A percentile compares a stretch with the other conserved stretches of the same genome.
These are phyloP conservation scores for Pandion haliaetus DNA, from an alignment of 2,113 vertebrate genomes.

Conservation along the genomic window DNA sequence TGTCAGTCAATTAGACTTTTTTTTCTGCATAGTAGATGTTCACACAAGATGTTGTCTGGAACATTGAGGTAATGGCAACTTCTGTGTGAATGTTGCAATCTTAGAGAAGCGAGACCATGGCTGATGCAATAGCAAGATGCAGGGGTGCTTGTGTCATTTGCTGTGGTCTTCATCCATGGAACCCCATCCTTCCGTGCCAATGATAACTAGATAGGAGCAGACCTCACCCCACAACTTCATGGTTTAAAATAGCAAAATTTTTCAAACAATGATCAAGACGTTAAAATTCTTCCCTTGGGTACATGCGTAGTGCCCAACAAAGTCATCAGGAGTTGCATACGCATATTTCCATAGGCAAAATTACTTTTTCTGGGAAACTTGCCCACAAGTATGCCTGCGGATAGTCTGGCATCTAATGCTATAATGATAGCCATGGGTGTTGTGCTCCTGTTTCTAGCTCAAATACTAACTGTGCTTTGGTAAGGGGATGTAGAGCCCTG, in stretches of 20 bases:
- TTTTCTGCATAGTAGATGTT: not conserved
- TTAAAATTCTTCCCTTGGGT: not conserved
- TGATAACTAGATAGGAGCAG: not conserved
- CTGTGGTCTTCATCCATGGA: conserved; percentile 54
- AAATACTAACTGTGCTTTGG: not conserved
- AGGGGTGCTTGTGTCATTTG: not conserved
- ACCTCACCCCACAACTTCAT: not conserved
- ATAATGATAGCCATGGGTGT: not conserved
- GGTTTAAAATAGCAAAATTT: not conserved
- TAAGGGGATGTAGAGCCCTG: not conserved
- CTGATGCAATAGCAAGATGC: not conserved
- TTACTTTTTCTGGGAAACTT: not conserved
- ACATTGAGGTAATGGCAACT: not conserved
- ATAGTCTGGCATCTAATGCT: not conserved
- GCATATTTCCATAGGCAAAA: not conserved
- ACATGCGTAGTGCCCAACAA: accelerated
- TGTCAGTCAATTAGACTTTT: not conserved
- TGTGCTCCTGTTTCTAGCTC: not conserved
- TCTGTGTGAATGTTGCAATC: not conserved
- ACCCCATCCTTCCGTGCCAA: conserved; percentile 6
- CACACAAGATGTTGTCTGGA: not conserved
- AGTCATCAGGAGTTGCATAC: not conserved
- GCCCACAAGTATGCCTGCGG: not conserved
- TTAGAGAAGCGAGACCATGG: not conserved
- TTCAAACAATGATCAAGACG: not conserved